These are phyloP conservation scores for Tympanoctomys barrerae DNA, from an alignment of 2,797 vertebrate genomes.

Conservation along the genomic window DNA sequence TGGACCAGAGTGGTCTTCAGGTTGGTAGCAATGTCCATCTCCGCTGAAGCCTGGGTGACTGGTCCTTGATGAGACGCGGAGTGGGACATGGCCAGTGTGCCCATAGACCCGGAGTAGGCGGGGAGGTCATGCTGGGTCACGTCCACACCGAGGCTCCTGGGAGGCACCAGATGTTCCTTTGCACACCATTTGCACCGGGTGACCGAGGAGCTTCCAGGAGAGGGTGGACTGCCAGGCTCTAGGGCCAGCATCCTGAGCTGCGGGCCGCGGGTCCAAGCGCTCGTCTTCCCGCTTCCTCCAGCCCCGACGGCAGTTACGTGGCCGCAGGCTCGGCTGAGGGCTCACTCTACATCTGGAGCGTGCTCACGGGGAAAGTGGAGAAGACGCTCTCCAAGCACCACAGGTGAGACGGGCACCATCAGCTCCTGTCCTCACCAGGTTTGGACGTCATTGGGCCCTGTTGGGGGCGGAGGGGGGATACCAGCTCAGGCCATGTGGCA, in stretches of 20 bases:
- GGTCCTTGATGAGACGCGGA: not conserved
- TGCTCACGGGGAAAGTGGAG: conserved; percentile 95
- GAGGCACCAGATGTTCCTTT: not conserved
- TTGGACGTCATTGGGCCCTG: fast-evolving
- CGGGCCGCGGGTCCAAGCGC: too few relatives aligned
- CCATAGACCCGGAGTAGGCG: not conserved
- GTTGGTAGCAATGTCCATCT: conserved; percentile 85
- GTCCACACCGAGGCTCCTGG: not conserved
- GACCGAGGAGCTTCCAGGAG: not conserved
- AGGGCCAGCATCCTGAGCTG: not conserved
- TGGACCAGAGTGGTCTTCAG: conserved; percentile 98
- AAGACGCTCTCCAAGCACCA: conserved; percentile 93
- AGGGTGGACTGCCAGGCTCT: not conserved
- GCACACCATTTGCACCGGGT: fast-evolving
- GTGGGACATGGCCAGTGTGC: not conserved
- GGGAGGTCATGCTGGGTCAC: not conserved
- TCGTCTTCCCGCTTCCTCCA: conserved; percentile 76
- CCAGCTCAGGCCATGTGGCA: fast-evolving
- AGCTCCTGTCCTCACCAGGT: fast-evolving
- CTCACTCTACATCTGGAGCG: conserved; percentile 95
- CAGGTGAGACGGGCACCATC: conserved; percentile 88
- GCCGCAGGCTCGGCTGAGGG: conserved; percentile 96
- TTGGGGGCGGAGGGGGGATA: too few relatives aligned
- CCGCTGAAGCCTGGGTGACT: not conserved
- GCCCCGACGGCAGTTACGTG: conserved; percentile 95